Conservation (phyloP, 2,797 vertebrate species). For the Myotis planiceps region DNA sequence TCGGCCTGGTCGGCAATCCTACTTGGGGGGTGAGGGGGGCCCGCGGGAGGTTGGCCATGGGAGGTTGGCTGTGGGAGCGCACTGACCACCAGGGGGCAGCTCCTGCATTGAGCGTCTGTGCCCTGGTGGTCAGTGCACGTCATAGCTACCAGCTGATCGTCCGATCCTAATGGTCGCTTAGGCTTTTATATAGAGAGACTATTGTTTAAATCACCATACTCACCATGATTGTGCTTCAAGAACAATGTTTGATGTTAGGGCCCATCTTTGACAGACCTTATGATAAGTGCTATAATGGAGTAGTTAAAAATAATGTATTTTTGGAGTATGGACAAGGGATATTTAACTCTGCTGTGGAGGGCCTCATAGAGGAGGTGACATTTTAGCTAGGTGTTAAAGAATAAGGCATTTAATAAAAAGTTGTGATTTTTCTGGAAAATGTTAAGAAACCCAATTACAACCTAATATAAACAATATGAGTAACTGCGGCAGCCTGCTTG, state of each 20-base stretch:
- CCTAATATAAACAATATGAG: not conserved
- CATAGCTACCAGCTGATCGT: too few species aligned
- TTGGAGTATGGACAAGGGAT: not conserved
- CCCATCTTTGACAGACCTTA: not conserved
- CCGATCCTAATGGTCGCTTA: too few species aligned
- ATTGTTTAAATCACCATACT: not conserved
- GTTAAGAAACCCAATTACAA: not conserved
- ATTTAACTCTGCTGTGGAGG: not conserved
- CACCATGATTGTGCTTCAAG: not conserved
- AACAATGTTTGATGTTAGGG: not conserved
- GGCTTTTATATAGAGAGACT: too few species aligned
- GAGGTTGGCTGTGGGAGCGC: too few species aligned
- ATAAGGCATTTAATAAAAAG: not conserved
- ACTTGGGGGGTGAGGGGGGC: too few species aligned
- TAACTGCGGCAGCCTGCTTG: not conserved
- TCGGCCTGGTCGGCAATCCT: too few species aligned
- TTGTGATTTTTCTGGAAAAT: not conserved
- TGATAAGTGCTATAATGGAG: not conserved
- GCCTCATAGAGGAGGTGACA: not conserved
- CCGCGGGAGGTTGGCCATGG: too few species aligned
- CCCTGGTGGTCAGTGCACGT: too few species aligned
- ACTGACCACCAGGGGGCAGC: too few species aligned
- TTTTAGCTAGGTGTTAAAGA: not conserved
- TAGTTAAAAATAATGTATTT: not conserved
- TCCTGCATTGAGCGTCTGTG: too few species aligned